Conservation (phyloP, 2,797 vertebrate genomes). For the Mastacembelus armatus region DNA sequence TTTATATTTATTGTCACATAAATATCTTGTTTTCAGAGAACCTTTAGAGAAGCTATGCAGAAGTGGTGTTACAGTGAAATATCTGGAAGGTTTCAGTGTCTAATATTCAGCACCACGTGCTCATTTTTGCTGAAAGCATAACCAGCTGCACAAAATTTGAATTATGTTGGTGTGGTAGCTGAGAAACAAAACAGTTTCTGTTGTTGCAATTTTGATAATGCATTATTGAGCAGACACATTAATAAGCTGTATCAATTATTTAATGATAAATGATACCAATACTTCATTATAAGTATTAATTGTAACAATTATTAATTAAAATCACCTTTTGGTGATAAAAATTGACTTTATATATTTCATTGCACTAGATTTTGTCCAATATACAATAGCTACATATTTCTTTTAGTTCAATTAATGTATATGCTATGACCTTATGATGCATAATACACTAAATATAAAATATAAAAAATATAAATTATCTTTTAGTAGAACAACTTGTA, state of each 20-base stretch:
- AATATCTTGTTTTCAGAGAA: not conserved
- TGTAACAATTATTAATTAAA: too few relatives aligned
- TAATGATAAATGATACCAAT: not conserved
- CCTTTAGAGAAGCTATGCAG: not conserved
- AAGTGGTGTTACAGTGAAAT: not conserved
- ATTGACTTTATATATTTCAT: not conserved
- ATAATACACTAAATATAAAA: not conserved
- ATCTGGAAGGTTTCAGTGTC: not conserved
- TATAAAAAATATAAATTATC: not conserved
- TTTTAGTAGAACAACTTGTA: not conserved
- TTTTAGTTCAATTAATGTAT: not conserved
- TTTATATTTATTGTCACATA: not conserved
- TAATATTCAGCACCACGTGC: not conserved
- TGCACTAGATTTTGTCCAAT: not conserved
- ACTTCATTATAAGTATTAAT: not conserved
- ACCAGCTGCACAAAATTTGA: not conserved
- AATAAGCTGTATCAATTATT: rapidly evolving
- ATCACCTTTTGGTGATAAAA: too few relatives aligned
- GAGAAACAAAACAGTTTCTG: not conserved
- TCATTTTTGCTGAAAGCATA: not conserved
- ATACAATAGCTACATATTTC: too few relatives aligned
- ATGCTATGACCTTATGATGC: not conserved
- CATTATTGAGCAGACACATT: too few relatives aligned
- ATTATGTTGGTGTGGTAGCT: not conserved
- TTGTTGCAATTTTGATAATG: too few relatives aligned